Conservation (phyloP, 2,797 vertebrate genomes). For the Acanthiza pusilla region DNA sequence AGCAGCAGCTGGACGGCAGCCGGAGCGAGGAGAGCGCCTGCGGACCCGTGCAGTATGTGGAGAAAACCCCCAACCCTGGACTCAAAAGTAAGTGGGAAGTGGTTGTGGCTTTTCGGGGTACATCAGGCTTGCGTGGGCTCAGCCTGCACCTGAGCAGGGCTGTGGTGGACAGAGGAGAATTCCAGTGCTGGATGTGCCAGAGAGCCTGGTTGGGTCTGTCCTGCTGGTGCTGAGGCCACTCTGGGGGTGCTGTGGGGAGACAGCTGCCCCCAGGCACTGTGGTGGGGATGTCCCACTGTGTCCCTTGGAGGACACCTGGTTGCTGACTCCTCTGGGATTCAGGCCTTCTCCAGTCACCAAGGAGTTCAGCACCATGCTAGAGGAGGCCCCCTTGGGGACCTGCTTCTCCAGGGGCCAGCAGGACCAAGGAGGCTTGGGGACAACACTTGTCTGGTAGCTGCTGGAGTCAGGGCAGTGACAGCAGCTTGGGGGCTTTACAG, state of each 20-base stretch:
- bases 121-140: not conserved
- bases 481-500: not conserved
- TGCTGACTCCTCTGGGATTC: not conserved
- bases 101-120: accelerated
- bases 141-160: not conserved
- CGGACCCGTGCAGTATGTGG: conserved; percentile 85
- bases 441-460: not conserved
- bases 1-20: conserved; percentile 82
- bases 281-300: not conserved
- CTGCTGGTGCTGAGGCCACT: not conserved
- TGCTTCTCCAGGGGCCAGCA: not conserved
- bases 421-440: accelerated
- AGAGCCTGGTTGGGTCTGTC: not conserved
- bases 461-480: not conserved
- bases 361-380: not conserved
- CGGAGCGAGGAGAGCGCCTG: conserved; percentile 58
- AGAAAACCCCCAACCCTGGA: conserved; percentile 83
- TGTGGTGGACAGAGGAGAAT: not conserved
- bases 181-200: not conserved
- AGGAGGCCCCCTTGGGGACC: accelerated
- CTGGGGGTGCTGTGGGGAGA: too few relatives aligned
- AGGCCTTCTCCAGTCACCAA: not conserved
- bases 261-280: not conserved
- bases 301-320: accelerated
- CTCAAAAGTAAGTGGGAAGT: conserved; percentile 83